Base-by-base conservation (phyloP, 2,113 vertebrate species). In the Phalacrocorax carbo region DNA sequence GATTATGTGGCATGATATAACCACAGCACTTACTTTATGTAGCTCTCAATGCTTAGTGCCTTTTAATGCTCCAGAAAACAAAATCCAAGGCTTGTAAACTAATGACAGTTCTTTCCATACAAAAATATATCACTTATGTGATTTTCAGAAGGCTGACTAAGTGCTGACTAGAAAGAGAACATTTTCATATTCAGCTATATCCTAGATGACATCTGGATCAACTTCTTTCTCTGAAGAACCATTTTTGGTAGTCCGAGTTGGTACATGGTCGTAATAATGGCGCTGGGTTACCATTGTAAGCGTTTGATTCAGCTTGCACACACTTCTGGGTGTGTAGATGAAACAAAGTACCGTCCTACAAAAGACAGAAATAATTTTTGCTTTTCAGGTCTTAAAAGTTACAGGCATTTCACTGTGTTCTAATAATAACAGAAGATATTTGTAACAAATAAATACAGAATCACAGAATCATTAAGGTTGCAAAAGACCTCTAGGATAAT, bases 211-310 rank as follows among this genome's bases (percentile, higher is more conserved):
- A 48, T 32, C 27, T 86, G 75, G 52, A 93, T 98, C 90, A 98
- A 80, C 89, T 97, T 89, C 95, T 98, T 92, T 99, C 99, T 97
- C 98, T 98, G 97, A 99, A 99, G 97, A 99, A 98, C 99, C 99
- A 99, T 93, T 98, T 98, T 96, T 99, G 99, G 52, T 94, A 87
- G 32, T 97, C 95, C 1, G 97, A 98, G 96, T 96, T 48, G 4
- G 97, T 96, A 93, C 99, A 99, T 3, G 98, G 98, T 52, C 97
- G 98, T 48, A 99, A 95, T 20, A 98, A 93, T 1, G 99, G 99
- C 13, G 98, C 98, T 25, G 98, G 98, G 34, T 64, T 97, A 73
- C 98, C 97, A 4, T 96, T 97, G 77, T 97, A 95, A 0, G 96
- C 94, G 1, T 97, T 97, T 52, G 94, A 95, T 40, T 98, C 64